Percentiles rank a stretch among this genome's conserved stretches.
Conservation (phyloP, 2,113 vertebrate genomes). For the Ramphastos sulfuratus region DNA sequence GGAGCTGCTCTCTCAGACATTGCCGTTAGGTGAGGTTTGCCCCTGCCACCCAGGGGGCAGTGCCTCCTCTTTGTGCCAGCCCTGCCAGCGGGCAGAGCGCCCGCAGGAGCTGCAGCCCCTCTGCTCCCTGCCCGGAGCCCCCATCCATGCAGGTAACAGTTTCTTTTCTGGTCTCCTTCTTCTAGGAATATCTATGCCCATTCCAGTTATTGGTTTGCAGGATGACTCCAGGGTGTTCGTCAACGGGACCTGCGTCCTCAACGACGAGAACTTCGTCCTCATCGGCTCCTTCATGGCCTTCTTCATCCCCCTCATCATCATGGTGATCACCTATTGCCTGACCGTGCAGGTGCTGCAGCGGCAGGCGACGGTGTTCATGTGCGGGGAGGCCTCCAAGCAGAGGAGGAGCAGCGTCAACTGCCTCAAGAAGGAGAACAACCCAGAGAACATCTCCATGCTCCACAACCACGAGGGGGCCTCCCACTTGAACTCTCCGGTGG, state of each 20-base stretch:
- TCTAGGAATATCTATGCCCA: conserved; percentile 92
- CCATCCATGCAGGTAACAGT: fast-evolving
- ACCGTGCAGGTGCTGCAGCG: conserved; percentile 92
- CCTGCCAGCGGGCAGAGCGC: not conserved
- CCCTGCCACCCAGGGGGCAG: not conserved
- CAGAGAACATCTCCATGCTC: conserved; percentile 81
- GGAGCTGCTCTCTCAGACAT: not conserved
- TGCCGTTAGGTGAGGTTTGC: not conserved
- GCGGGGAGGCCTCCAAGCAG: conserved; percentile 76
- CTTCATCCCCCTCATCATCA: conserved; percentile 97
- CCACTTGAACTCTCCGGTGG: conserved; percentile 84
- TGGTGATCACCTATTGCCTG: conserved; percentile 96
- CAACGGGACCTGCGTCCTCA: conserved; percentile 90
- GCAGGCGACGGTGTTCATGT: conserved; percentile 91
- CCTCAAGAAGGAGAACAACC: conserved; percentile 78
- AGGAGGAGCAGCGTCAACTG: conserved; percentile 85
- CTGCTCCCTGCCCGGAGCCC: not conserved
- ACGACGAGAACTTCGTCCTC: conserved; percentile 94
- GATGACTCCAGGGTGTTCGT: conserved; percentile 91
- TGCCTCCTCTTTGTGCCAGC: not conserved
- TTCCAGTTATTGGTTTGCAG: conserved; percentile 93
- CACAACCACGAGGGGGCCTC: conserved; percentile 80
- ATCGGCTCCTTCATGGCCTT: conserved; percentile 98
- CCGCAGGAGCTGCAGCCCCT: not conserved
- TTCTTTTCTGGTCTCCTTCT: not conserved